phyloP scores from a whole-genome alignment of 2,113 vertebrate genomes.

The Trochalopteron elliotii region DNA sequence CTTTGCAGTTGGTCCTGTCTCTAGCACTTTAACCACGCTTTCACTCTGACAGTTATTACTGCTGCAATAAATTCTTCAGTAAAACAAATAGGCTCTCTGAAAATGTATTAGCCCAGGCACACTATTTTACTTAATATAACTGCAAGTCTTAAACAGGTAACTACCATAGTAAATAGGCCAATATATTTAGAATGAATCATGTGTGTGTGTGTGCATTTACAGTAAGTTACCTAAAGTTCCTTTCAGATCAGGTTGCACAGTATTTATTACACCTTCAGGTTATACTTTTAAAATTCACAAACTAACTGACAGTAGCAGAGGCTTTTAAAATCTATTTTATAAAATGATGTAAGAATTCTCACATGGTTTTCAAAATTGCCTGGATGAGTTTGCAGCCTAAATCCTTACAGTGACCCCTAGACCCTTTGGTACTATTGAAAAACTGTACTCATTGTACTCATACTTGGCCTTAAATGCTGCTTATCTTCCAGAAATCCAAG shows the following conservation, averaged over 20 bases:
- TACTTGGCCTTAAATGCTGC: background rate
- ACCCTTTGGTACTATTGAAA: background rate
- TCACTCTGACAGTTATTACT: conserved; percentile 91
- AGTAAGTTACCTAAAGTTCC: conserved; percentile 23
- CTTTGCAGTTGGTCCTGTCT: conserved; percentile 80
- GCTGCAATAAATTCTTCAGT: conserved; percentile 89
- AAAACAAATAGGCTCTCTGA: conserved; percentile 78
- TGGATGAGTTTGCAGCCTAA: background rate
- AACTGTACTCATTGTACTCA: background rate
- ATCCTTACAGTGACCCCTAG: background rate
- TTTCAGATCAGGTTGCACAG: conserved; percentile 2
- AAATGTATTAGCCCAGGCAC: conserved; percentile 86
- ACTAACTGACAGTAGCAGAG: background rate
- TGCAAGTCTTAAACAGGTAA: conserved; percentile 82
- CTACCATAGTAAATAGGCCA: conserved; percentile 72
- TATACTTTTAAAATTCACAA: conserved; percentile 42
- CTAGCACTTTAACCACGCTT: conserved; percentile 84
- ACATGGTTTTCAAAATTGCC: background rate
- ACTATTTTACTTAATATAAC: conserved; percentile 90
- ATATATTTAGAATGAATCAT: conserved; percentile 73
- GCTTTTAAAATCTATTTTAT: conserved; percentile 22
- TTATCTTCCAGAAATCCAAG: background rate
- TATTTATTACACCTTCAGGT: conserved; percentile 47
- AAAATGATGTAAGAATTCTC: background rate
- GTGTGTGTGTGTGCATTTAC: background rate